These are phyloP conservation scores for Butorides virescens DNA, from an alignment of 2,113 vertebrate species.

Conservation along the genomic window DNA sequence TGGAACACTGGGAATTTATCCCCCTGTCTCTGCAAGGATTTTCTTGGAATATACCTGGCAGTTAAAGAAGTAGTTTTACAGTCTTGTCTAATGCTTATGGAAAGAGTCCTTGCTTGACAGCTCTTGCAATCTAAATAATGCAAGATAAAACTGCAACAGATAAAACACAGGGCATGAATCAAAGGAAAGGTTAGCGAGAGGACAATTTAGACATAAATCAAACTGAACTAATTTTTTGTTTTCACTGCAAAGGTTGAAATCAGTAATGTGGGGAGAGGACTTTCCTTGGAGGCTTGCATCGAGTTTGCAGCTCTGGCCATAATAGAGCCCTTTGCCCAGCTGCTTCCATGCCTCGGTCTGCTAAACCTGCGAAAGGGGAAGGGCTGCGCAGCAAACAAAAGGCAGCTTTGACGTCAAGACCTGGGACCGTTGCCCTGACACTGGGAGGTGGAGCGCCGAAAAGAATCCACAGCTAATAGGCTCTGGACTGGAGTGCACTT, in stretches of 20 bases:
- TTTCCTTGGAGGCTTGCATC: background rate
- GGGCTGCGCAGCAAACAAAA: conserved; percentile 43
- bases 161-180: background rate
- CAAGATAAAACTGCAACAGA: background rate
- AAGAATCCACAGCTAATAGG: conserved; percentile 42
- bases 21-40: background rate
- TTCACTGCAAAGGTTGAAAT: background rate
- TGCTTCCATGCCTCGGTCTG: background rate
- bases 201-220: background rate
- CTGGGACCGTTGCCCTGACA: conserved; percentile 50
- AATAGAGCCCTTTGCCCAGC: background rate
- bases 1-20: background rate
- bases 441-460: conserved; percentile 46
- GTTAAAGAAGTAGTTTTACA: background rate
- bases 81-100: background rate
- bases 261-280: background rate
- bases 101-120: background rate
- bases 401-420: conserved; percentile 47
- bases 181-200: background rate
- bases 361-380: background rate
- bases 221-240: background rate
- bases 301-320: background rate
- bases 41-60: background rate
- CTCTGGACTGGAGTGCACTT: conserved; percentile 28
- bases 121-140: background rate